Evolutionary conservation across 2,113 vertebrate species (phyloP), one percentile per base, ranked within the genome.

Genomic region (Phyllopteryx taeniolatus): DNA sequence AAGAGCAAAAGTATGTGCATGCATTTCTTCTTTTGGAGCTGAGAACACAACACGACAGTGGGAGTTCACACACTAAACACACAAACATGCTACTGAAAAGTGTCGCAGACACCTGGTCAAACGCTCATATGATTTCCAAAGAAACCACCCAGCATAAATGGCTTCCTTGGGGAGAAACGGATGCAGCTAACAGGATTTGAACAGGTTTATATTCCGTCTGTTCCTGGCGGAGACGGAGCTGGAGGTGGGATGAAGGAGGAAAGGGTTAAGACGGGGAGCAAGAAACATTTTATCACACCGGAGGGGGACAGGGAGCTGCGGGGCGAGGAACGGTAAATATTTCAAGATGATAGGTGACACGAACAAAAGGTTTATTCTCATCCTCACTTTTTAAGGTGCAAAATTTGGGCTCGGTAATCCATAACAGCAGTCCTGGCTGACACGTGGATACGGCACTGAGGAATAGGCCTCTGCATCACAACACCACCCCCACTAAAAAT

Each of bases 271-370:
- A 65, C 78, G 22, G 31, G 69, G 82, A 90, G 87, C 83, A 79
- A 61, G 85, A 77, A 84, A 84, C 87, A 84, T 92, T 92, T 93
- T 85, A 93, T 92, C 91, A 90, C 74, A 74, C 88, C 80, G 88
- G 83, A 84, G 84, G 89, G 80, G 89, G 90, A 89, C 85, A 83
- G 83, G 80, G 77, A 87, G 90, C 78, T 61, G 85, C 84, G 81
- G 86, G 87, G 83, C 33, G 53, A 75, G 76, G 85, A 82, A 84
- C 79, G 76, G 90, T 88, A 91, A 91, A 93, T 92, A 92, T 92
- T 92, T 92, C 92, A 92, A 85, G 79, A 85, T 91, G 89, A 92
- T 92, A 86, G 91, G 89, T 90, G 90, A 92, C 91, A 93, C 88
- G 91, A 93, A 92, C 90, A 92, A 91, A 87, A 92, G 88, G 86